These are phyloP conservation scores for Mystacides longicornis DNA, from an alignment of 2,888 invertebrate species.

Conservation along the genomic window DNA sequence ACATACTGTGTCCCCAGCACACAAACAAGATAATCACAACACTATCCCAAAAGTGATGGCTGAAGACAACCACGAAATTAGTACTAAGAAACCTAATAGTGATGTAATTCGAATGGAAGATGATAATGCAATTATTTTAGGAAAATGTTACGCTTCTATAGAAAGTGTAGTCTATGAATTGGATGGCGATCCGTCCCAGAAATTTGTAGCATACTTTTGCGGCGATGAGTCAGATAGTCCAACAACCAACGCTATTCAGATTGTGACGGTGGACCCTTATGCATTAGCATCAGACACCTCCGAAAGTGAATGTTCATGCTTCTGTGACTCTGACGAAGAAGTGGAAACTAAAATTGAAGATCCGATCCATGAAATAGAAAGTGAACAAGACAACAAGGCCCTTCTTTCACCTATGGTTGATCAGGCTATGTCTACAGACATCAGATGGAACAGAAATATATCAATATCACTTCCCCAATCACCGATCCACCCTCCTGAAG, in stretches of 20 bases:
- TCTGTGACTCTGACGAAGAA: neutral
- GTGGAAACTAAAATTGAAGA: neutral
- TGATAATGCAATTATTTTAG: slow-evolving; percentile 17
- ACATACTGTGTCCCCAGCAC: too few species aligned
- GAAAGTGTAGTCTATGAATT: slow-evolving; percentile 14
- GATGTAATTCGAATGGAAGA: slow-evolving; percentile 22
- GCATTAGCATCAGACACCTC: slow-evolving; percentile 12
- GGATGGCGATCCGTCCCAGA: slow-evolving; percentile 12
- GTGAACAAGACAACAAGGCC: neutral
- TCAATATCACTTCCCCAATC: slow-evolving; percentile 22
- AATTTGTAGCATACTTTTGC: slow-evolving; percentile 9
- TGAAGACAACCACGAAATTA: too few species aligned
- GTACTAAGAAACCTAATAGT: too few species aligned
- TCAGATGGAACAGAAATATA: slow-evolving; percentile 9
- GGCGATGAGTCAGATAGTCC: slow-evolving; percentile 9
- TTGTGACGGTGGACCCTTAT: slow-evolving; percentile 20
- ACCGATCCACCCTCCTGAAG: slow-evolving; percentile 11
- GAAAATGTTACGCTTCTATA: slow-evolving; percentile 11
- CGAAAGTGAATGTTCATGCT: too few species aligned
- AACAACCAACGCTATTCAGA: slow-evolving; percentile 13
- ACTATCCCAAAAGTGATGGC: slow-evolving; percentile 1
- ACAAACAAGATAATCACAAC: too few species aligned
- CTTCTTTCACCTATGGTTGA: too few species aligned
- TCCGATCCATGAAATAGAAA: neutral
- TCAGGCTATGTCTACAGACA: too few species aligned